Base-by-base conservation (phyloP, 1,140 invertebrate genomes). In the Drosophila athabasca region DNA sequence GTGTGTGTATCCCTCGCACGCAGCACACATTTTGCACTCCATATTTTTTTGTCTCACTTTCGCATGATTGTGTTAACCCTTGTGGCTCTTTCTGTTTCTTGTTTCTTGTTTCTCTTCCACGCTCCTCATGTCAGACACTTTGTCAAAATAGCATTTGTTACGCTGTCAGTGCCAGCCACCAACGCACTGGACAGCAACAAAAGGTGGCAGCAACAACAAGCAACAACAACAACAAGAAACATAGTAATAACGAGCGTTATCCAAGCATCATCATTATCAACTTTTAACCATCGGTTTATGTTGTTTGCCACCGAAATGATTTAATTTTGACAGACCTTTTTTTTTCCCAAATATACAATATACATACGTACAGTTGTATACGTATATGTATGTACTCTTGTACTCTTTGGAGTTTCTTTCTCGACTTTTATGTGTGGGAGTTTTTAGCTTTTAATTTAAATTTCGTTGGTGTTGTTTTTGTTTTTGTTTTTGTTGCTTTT, bases 211-310 rank as follows among this genome's bases (percentile, higher is more conserved):
- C 58, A 54, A 29, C 31, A 22, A 22, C 53, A 55, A 43, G 11
- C 41, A 65, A 43, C 41, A 61, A 58, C 75, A 79, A 44, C 41
- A 60, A 64, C 62, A 72, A 29, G 62, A 84, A 61, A 61, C 81
- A 76, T 66, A 85, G 78, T 85, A 87, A 87, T 79, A 87, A 88
- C 82, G 78, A 87, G 78, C 82, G 83, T 85, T 85, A 85, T 85
- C 82, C 82, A 85, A 85, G 82, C 82, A 85, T 85, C 82, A 85
- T 88, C 83, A 88, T 88, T 88, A 88, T 88, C 83, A 89, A 83
- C 83, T 88, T 83, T 88, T 88, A 88, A 88, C 83, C 84, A 88
- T 88, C 83, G 83, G 83, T 87, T 88, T 83, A 88, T 83, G 83
- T 83, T 88, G 83, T 88, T 81, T 88, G 83, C 83, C 84, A 88